A percentile compares a stretch with the other conserved stretches of the same genome.
Evolutionary conservation across 1,140 invertebrate species (phyloP).

Genomic region (Eupristina koningsbergeri): DNA sequence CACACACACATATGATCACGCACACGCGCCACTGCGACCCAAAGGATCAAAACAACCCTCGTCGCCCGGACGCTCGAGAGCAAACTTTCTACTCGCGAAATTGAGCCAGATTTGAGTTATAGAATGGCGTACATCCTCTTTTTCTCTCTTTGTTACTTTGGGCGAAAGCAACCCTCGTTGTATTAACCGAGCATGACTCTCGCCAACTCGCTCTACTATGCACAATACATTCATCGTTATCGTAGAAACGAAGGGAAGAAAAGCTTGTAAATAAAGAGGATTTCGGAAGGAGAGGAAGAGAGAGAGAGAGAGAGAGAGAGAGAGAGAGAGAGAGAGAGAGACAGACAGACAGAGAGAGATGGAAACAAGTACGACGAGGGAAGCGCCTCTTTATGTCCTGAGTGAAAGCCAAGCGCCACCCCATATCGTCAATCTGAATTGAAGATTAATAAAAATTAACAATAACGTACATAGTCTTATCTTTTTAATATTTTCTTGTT

Average conservation of each 20-base stretch:
- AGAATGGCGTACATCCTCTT: slow-evolving; percentile 58
- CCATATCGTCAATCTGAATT: slow-evolving; percentile 50
- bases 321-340: background rate
- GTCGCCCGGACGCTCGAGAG: slow-evolving; percentile 10
- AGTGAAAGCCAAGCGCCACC: slow-evolving; percentile 32
- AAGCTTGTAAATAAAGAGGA: slow-evolving; percentile 68
- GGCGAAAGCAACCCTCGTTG: background rate
- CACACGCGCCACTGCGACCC: too few species aligned
- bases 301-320: background rate
- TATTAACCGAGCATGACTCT: slow-evolving; percentile 23
- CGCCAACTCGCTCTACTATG: slow-evolving; percentile 2
- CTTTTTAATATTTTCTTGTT: background rate
- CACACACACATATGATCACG: background rate
- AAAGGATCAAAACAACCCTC: background rate
- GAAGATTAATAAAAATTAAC: slow-evolving; percentile 61
- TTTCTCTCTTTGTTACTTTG: slow-evolving; percentile 32
- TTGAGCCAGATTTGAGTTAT: slow-evolving; percentile 70
- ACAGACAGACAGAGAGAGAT: background rate
- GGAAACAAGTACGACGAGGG: background rate
- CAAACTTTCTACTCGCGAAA: slow-evolving; percentile 65
- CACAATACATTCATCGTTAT: slow-evolving; percentile 61
- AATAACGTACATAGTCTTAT: slow-evolving; percentile 8
- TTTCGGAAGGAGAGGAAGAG: slow-evolving; percentile 25
- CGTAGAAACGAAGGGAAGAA: slow-evolving; percentile 53
- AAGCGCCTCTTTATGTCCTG: background rate